A percentile compares a stretch with the other conserved stretches of the same genome.
These are phyloP conservation scores for Orthosia cruda DNA, from an alignment of 2,888 invertebrate species.

Conservation along the genomic window DNA sequence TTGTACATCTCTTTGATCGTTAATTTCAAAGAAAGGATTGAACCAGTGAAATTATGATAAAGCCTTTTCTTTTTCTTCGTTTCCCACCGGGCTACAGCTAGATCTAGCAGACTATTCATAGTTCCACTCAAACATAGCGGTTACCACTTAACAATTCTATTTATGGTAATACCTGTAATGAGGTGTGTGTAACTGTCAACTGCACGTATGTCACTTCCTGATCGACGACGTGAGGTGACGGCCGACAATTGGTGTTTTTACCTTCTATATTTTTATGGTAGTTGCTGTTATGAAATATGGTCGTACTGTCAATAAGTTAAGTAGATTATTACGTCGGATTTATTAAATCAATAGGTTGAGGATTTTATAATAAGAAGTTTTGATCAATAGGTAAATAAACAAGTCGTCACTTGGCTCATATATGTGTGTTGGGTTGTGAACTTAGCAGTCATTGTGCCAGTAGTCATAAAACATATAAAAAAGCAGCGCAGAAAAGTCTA, in stretches of 20 bases:
- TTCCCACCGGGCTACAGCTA: constrained; percentile 12
- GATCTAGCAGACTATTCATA: constrained; percentile 4
- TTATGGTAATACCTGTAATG: constrained; percentile 62
- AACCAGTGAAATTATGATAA: not conserved
- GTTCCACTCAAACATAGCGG: constrained; percentile 19
- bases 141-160: constrained; percentile 52
- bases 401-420: not conserved
- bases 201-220: constrained; percentile 54
- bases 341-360: constrained; percentile 30
- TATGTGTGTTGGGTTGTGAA: not conserved
- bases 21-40: not conserved
- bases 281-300: constrained; percentile 40
- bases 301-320: constrained; percentile 20
- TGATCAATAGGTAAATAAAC: not conserved
- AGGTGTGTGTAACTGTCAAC: constrained; percentile 61
- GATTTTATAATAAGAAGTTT: not conserved
- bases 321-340: constrained; percentile 45
- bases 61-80: not conserved
- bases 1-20: not conserved
- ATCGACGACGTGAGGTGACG: constrained; percentile 45
- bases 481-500: no score
- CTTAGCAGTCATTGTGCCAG: not conserved
- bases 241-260: constrained; percentile 53
- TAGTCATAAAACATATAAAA: no score
- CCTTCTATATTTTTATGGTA: constrained; percentile 41